Evolutionary conservation across 2,797 vertebrate genomes (phyloP).

Genomic region (Clarias pachynema): DNA sequence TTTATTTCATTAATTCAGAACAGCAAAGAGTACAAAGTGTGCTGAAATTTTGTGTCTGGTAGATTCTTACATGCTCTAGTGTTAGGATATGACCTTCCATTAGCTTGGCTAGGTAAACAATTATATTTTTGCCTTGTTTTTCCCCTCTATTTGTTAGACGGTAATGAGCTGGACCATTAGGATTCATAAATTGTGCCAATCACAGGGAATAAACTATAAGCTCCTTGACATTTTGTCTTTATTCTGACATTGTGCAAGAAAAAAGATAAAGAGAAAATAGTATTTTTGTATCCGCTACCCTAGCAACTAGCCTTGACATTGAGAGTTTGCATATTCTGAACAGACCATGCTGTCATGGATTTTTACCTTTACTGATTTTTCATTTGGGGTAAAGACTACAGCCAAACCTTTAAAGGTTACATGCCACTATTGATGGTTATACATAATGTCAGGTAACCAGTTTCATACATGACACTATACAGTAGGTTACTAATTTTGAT

Average conservation of each 20-base stretch:
- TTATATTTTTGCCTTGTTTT: not conserved
- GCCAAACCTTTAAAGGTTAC: not conserved
- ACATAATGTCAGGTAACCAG: not conserved
- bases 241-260: conserved; percentile 15
- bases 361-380: conserved; percentile 39
- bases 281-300: conserved; percentile 37
- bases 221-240: not conserved
- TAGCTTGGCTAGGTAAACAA: conserved; percentile 4
- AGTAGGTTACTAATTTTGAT: not conserved
- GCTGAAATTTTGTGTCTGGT: not conserved
- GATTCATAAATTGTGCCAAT: not conserved
- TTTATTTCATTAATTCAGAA: not conserved
- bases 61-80: not conserved
- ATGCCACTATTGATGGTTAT: not conserved
- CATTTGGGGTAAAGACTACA: not conserved
- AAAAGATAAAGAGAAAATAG: conserved; percentile 2
- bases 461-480: not conserved
- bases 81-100: conserved; percentile 19
- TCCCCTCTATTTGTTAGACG: not conserved
- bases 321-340: conserved; percentile 26
- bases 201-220: not conserved
- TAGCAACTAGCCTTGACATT: conserved; percentile 48
- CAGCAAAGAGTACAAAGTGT: not conserved
- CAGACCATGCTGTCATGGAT: conserved; percentile 18
- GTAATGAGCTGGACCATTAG: not conserved